Evolutionary conservation across 2,888 invertebrate species (phyloP).

Genomic region (Eugnorisma glareosa): DNA sequence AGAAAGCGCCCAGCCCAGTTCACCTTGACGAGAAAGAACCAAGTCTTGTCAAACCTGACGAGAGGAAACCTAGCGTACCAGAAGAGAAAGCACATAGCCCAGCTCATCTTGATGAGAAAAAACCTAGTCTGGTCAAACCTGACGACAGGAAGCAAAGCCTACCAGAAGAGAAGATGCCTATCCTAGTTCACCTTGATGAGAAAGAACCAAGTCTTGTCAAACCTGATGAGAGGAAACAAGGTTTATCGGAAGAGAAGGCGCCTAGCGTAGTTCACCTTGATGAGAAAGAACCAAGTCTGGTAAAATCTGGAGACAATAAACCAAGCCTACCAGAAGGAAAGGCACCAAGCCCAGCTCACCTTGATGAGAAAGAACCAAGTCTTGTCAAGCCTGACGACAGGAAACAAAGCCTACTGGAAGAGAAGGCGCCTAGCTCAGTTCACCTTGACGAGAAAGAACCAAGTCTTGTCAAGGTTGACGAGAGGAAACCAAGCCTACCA

Average conservation of each 20-base stretch:
- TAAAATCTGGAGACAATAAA: no score
- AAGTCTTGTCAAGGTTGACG: neutral
- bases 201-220: neutral
- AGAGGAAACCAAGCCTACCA: neutral
- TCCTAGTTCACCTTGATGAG: neutral
- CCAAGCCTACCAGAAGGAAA: neutral
- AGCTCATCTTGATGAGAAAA: rapidly evolving
- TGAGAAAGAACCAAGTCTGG: rapidly evolving
- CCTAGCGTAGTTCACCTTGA: no score
- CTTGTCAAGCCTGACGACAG: neutral
- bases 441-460: neutral
- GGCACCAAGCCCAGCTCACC: neutral
- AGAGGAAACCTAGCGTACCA: no score
- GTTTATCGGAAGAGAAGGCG: no score
- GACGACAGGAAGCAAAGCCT: no score
- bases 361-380: neutral
- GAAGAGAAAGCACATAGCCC: no score
- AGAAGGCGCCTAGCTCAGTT: neutral
- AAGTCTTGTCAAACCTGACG: neutral
- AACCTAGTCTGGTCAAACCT: no score
- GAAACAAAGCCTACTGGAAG: neutral
- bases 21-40: neutral
- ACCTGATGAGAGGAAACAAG: no score
- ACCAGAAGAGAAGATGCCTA: neutral
- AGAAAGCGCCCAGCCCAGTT: neutral